phyloP scores from a whole-genome alignment of 1,140 invertebrate genomes.

The Caenorhabditis tropicalis region DNA sequence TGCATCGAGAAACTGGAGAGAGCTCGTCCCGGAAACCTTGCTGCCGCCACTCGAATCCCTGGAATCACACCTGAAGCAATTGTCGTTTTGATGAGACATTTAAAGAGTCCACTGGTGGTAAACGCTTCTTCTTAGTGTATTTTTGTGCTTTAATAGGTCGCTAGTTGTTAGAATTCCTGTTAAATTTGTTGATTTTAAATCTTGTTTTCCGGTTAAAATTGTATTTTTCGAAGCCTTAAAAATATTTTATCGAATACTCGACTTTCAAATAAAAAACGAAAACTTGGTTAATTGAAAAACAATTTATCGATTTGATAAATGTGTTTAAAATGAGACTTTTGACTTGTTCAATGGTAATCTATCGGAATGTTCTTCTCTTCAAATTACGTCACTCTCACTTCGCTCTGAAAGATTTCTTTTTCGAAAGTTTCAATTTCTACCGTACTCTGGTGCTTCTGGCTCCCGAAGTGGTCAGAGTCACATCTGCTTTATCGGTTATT shows the following conservation, averaged over 20 bases:
- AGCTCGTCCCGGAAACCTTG: constrained; percentile 59
- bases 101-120: background rate
- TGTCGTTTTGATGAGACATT: constrained; percentile 58
- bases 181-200: no score
- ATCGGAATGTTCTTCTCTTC: background rate
- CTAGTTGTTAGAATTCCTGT: background rate
- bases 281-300: no score
- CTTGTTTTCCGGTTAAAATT: no score
- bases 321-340: no score
- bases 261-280: no score
- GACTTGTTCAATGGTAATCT: no score
- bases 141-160: background rate
- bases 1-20: constrained; percentile 60
- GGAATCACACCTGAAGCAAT: constrained; percentile 66
- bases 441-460: background rate
- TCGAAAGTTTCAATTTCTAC: background rate
- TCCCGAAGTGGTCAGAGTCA: background rate
- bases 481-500: background rate
- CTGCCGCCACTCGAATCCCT: constrained; percentile 62
- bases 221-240: no score
- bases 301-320: no score
- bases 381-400: background rate
- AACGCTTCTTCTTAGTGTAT: background rate
- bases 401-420: background rate
- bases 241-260: no score